Base-by-base conservation (phyloP, 2,888 invertebrate species). In the Caenorhabditis wallacei region DNA sequence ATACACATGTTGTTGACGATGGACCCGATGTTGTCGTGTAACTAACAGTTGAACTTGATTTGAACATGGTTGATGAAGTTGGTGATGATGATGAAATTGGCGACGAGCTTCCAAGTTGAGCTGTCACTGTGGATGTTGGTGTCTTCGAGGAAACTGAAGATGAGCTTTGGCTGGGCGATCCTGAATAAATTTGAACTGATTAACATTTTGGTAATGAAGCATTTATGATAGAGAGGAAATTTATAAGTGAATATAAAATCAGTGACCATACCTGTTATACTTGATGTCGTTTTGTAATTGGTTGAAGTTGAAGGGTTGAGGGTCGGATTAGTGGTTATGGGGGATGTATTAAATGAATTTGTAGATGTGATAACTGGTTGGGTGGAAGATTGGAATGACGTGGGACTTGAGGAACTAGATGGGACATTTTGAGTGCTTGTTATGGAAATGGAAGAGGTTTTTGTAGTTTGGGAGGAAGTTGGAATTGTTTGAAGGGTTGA, bases 1-100 rank as follows among this genome's bases (percentile, higher is more conserved):
- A 66, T 8, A 66, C 51, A 22, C 51, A 35, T 35, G 66, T 48
- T 51, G 51, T 53, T 37, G 40, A 74, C 24, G 48, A 22, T n/a
- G 51, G 46, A 35, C 59, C 46, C 13, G 48, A 13, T 24, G 57
- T 70, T 8, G 69, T 40, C 35, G 40, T 24, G 7, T 37, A 20
- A 11, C 54, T 66, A 16, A 56, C 51, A 7, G 75, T 46, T 5
- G 66, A 30, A 37, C 43, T 54, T 1, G 56, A 22, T 43, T 43
- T 43, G 30, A 35, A 51, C 30, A 35, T 64, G 13, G 46, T 18
- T 4, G 46, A 16, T 13, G 43, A 30, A 43, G n/a, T n/a, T n/a
- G 63, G 43, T 10, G 63, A n/a, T n/a, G n/a, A n/a, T 63, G 30
- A 8, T 40, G 40, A 13, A 40, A 10, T 11, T 10, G 40, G 4